Evolutionary conservation across 1,140 invertebrate genomes (phyloP), one percentile per base, ranked within the genome.

Genomic region (Brachionus asplanchnoidis): DNA sequence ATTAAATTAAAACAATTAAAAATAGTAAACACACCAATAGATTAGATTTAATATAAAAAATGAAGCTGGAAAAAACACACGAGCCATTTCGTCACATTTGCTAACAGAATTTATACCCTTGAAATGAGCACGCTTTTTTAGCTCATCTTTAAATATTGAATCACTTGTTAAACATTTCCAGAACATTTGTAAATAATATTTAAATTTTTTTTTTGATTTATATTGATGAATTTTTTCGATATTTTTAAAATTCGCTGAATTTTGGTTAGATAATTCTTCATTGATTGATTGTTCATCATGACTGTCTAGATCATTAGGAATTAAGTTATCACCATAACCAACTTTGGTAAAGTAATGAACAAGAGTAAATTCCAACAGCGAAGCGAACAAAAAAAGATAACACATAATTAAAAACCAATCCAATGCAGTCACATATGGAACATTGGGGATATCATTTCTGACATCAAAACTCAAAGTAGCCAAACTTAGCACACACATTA

Each of bases 281-380:
- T 42, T 36, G 11, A n/a, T 23, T 23, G 50, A 42, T 66, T 66
- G 17, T 46, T 66, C 56, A 17, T 80, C 78, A 40, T 65, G 32
- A 65, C 78, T 60, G 17, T 80, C 56, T 12, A 20, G n/a, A 17
- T 65, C 82, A 40, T 8, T 9, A n/a, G 17, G 17, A n/a, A 26
- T n/a, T 20, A 26, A n/a, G 17, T 17, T 78, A 26, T 95, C 95
- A 0, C 94, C 95, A 9, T 93, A 95, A 12, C 94, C 94, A 86
- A 94, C 93, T 89, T 95, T 96, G 4, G 95, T 96, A 88, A 94
- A 95, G 87, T 95, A 95, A 88, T 96, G 95, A 0, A 96, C 95
- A 6, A 95, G 92, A 5, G 94, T 94, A 88, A 95, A 96, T 85
- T 89, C 87, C 65, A 89, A 79, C 23, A 85, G 68, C 1, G 94